Conservation (phyloP, 1,140 invertebrate species). For the Philotrypesis tridentata region DNA sequence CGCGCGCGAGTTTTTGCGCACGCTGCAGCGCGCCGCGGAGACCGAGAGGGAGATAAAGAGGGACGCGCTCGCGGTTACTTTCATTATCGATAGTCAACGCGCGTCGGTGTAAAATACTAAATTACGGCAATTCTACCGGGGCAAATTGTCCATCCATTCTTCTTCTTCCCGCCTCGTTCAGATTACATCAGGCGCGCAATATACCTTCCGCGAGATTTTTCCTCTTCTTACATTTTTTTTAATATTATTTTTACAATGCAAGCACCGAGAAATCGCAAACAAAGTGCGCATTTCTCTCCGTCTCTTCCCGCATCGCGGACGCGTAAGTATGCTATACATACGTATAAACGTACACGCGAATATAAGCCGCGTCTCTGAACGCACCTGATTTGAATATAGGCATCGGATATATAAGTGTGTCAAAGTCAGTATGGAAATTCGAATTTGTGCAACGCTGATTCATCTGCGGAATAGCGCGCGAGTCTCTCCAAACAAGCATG, state of each 20-base stretch:
- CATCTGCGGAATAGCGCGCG: background rate
- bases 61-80: background rate
- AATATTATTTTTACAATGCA: too few relatives aligned
- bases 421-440: constrained; percentile 33
- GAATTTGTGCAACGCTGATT: constrained; percentile 18
- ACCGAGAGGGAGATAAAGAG: background rate
- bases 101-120: constrained; percentile 27
- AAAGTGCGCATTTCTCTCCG: too few relatives aligned
- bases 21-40: too few relatives aligned
- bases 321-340: background rate
- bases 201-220: background rate
- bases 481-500: too few relatives aligned
- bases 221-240: too few relatives aligned
- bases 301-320: too few relatives aligned
- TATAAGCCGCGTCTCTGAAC: background rate
- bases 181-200: too few relatives aligned
- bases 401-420: too few relatives aligned
- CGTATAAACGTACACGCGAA: too few relatives aligned
- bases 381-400: background rate
- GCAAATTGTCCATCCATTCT: background rate
- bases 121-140: constrained; percentile 9
- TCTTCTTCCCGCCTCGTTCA: too few relatives aligned
- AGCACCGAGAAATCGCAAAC: background rate
- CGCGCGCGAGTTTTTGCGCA: background rate
- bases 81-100: constrained; percentile 18